Evolutionary conservation across 92 coral and sea anemone species (phyloP).

Genomic region (Hydrozoanthus gracilis): DNA sequence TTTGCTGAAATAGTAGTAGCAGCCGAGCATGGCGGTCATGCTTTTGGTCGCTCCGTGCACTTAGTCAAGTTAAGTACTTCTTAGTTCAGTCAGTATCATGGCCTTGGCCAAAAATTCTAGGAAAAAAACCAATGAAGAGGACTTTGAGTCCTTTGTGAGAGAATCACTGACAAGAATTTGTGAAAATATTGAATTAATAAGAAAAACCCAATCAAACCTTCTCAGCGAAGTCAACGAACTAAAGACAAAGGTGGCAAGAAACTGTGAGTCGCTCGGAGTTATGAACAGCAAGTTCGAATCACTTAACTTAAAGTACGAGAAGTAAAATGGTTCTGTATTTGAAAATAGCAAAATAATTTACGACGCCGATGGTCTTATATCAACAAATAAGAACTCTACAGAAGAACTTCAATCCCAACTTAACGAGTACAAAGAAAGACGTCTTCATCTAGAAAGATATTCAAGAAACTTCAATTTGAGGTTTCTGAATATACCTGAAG

Average conservation of each 20-base stretch:
- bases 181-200: slow-evolving; percentile 3
- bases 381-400: not conserved
- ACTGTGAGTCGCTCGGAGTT: too few species aligned
- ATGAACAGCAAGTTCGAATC: too few species aligned
- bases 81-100: too few species aligned
- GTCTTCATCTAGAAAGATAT: not conserved
- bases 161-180: slow-evolving; percentile 1
- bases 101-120: slow-evolving; percentile 15
- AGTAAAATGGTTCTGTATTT: not conserved
- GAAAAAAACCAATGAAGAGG: not conserved
- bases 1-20: too few species aligned
- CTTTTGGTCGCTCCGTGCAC: too few species aligned
- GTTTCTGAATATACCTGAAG: not conserved
- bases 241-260: too few species aligned
- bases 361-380: not conserved
- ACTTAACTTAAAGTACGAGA: not conserved
- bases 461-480: slow-evolving; percentile 1
- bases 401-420: not conserved
- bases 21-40: too few species aligned
- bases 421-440: not conserved
- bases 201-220: slow-evolving; percentile 4
- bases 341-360: not conserved
- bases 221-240: too few species aligned
- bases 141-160: slow-evolving; percentile 10
- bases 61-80: too few species aligned